Evolutionary conservation across 1,140 invertebrate species (phyloP).

Genomic region (Heterodera schachtii): DNA sequence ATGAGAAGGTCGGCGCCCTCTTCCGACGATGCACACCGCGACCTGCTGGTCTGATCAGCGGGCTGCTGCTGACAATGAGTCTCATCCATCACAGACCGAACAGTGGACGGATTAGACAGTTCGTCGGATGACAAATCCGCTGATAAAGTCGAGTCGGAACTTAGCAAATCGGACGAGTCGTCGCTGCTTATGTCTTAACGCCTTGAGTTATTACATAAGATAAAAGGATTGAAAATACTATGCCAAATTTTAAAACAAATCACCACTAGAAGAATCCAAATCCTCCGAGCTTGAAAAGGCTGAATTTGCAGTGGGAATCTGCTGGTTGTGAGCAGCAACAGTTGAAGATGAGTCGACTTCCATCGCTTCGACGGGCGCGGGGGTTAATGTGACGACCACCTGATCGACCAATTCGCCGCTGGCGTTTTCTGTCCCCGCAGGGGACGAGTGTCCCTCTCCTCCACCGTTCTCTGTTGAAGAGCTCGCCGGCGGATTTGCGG

Average conservation of each 20-base stretch:
- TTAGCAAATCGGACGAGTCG: neutral
- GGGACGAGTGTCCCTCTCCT: neutral
- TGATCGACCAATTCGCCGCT: slow-evolving; percentile 15
- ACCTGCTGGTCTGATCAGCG: neutral
- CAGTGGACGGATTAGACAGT: slow-evolving; percentile 4
- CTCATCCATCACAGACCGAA: neutral
- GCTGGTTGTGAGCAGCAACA: slow-evolving; percentile 3
- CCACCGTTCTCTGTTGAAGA: slow-evolving; percentile 12
- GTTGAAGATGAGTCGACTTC: slow-evolving; percentile 3
- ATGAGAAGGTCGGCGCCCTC: neutral
- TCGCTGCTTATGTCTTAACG: slow-evolving; percentile 8
- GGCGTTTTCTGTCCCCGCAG: slow-evolving; percentile 1
- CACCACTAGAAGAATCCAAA: slow-evolving; percentile 16
- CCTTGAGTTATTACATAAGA: neutral
- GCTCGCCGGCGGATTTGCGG: slow-evolving; percentile 10
- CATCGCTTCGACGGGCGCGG: slow-evolving; percentile 8
- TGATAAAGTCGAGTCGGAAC: neutral
- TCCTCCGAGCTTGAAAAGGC: slow-evolving; percentile 15
- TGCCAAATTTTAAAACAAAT: neutral
- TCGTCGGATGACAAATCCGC: slow-evolving; percentile 6
- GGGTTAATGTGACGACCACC: slow-evolving; percentile 2
- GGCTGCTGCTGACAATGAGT: no score
- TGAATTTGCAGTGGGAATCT: neutral
- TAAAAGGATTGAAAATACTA: no score
- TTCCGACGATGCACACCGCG: neutral